Evolutionary conservation across 2,113 vertebrate species (phyloP), one percentile per base, ranked within the genome.

Genomic region (Anthoscopus minutus): DNA sequence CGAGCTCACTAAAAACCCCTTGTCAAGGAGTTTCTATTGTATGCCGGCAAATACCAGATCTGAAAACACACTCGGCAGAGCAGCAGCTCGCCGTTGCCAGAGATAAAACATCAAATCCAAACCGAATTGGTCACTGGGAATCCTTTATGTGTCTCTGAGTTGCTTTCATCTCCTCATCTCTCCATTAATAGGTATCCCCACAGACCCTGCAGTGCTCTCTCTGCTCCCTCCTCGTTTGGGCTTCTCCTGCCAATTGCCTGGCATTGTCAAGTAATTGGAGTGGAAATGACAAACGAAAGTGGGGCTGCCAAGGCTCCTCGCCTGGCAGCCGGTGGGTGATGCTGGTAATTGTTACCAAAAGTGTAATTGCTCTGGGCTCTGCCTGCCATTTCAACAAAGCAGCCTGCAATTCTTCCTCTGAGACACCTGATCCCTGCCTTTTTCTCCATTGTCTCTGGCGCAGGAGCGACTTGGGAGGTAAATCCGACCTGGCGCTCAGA

Each of bases 341-440:
- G 94, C 96, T 88, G 86, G 96, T 93, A 84, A 94, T 97, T 95
- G 95, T 94, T 82, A 95, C 92, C 93, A 83, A n/a, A 86, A 93
- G 94, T 76, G 93, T 96, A 93, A 97, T 98, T 94, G 96, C 96
- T 88, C 44, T 4, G 31, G 82, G 86, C 92, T 96, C 86, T 96
- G 94, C 94, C 90, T 89, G 14, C 42, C 4, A 13, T 81, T 94
- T 94, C 94, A 73, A 81, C 95, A 92, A n/a, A 71, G 89, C 93
- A 30, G 64, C 84, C 67, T 40, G 42, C 64, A 70, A 54, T 86
- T 96, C 90, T 70, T 97, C 56, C 85, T 92, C 37, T 1, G 19
- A 94, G 96, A 96, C 78, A 96, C 28, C 56, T 0, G 54, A 96
- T 94, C 94, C 72, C 88, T 86, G 74, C 60, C 73, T 94, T 91